Base-by-base conservation (phyloP, 1,140 invertebrate genomes). In the Drosophila varians region DNA sequence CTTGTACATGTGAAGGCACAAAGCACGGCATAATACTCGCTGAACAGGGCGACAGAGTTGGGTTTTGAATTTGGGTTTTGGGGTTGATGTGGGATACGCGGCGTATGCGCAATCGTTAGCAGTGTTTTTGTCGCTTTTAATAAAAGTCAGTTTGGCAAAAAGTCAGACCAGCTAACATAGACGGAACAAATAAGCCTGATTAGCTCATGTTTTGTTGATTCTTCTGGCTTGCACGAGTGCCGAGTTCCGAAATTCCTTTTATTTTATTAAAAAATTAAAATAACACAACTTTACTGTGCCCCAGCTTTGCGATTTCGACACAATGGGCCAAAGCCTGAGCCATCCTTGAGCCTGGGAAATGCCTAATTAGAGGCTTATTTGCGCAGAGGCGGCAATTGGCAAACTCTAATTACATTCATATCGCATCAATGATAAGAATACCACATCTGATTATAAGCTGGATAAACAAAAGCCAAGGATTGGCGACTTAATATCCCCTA, bases 91-190 rank as follows among this genome's bases (percentile, higher is more conserved):
- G n/a, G 51, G 23, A 49, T 58, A 76, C 69, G 72, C 43, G 69
- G 77, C 77, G 77, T 80, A 87, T 86, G 82, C 82, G 82, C 74
- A 80, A 80, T 86, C 72, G 66, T 68, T 77, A 52, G 46, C 52
- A 49, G 57, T 69, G 47, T 26, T 74, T 74, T 66, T 74, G 74
- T 79, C 80, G 82, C 74, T 72, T 86, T 77, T 60, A 70, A 87
- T 87, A 87, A 87, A 82, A 82, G 43, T 74, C 82, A 71, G 82
- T 82, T 86, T 77, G 82, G 73, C 82, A 74, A 77, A 80, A 87
- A 86, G 77, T 86, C 80, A 80, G 60, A 51, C 64, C 60, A 58
- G 52, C 60, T 14, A 45, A 62, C 57, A 58, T 64, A 62, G 48
- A 53, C 49, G 53, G 45, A 71, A 87, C 83, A 87, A 87, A 87